These are phyloP conservation scores for Octopus bimaculoides DNA, from an alignment of 1,140 invertebrate species.

Conservation along the genomic window DNA sequence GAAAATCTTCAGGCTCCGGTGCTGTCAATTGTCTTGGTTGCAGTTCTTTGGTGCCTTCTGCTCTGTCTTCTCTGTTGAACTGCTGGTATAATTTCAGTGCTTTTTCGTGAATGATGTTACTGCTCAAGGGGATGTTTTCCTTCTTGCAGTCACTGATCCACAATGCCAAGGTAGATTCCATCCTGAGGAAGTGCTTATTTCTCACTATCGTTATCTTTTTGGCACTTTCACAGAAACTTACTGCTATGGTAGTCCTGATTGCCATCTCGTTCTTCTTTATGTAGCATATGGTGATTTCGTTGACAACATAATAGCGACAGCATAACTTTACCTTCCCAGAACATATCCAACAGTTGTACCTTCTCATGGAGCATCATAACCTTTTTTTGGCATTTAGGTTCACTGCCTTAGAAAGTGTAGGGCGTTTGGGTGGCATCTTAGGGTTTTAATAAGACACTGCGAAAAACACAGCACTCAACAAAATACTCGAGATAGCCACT, in stretches of 20 bases:
- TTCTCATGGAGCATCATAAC: too few relatives aligned
- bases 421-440: too few relatives aligned
- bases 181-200: slow-evolving; percentile 2
- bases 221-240: neutral
- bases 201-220: slow-evolving; percentile 1
- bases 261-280: neutral
- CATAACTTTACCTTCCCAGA: too few relatives aligned
- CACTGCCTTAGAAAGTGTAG: too few relatives aligned
- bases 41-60: neutral
- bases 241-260: neutral
- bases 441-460: too few relatives aligned
- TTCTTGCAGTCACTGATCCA: slow-evolving; percentile 1
- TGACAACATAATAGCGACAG: too few relatives aligned
- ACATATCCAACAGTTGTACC: too few relatives aligned
- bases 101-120: neutral
- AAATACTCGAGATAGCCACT: too few relatives aligned
- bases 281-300: too few relatives aligned
- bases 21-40: neutral
- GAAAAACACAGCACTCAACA: too few relatives aligned
- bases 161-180: neutral
- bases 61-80: neutral
- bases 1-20: neutral
- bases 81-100: slow-evolving; percentile 1
- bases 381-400: too few relatives aligned
- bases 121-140: neutral